Evolutionary conservation across 2,113 vertebrate genomes (phyloP).

Genomic region (Haplotaxodon microlepis): DNA sequence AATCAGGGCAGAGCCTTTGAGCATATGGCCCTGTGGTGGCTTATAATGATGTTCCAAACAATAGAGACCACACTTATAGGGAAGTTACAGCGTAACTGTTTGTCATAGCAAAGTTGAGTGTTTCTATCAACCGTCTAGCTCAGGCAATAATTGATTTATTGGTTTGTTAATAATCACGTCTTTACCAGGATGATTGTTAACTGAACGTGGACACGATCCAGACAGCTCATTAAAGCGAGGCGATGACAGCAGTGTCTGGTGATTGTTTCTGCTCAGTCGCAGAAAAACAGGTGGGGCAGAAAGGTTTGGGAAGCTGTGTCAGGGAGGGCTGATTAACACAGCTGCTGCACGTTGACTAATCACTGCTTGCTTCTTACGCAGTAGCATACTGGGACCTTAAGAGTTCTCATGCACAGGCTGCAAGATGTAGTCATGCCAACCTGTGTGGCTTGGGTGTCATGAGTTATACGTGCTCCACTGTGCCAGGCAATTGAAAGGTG

Average conservation of each 20-base stretch:
- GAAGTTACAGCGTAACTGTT: background rate
- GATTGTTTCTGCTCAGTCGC: background rate
- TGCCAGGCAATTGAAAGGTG: background rate
- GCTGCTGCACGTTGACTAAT: background rate
- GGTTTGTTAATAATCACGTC: background rate
- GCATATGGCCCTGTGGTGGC: background rate
- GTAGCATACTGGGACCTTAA: background rate
- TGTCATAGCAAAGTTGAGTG: background rate
- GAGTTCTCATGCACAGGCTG: background rate
- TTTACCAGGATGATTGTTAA: background rate
- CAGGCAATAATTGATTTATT: background rate
- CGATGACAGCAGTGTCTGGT: background rate
- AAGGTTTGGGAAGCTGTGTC: background rate
- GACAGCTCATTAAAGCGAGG: background rate
- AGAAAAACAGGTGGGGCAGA: background rate
- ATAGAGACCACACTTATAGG: background rate
- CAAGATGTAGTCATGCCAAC: background rate
- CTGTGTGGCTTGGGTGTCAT: background rate
- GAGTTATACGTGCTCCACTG: background rate
- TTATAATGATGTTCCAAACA: background rate
- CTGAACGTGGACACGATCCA: background rate
- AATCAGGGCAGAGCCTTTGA: constrained; percentile 17
- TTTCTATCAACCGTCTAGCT: background rate
- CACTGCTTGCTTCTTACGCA: background rate
- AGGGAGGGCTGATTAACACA: background rate